These are phyloP conservation scores for Meiosimyza platycephala DNA, from an alignment of 2,888 invertebrate species.

Conservation along the genomic window DNA sequence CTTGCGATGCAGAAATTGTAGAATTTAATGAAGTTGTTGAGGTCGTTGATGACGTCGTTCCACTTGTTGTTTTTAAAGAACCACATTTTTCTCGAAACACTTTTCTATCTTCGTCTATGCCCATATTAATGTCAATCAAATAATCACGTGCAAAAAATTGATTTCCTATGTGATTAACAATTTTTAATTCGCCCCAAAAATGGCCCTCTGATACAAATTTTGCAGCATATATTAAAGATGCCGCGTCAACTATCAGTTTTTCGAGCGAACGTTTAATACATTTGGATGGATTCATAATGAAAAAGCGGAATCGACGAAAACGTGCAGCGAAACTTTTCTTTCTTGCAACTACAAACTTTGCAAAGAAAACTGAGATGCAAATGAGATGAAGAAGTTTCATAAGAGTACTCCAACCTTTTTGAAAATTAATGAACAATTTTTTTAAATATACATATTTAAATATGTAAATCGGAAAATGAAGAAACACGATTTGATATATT, in stretches of 20 bases:
- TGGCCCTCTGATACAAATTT: slow-evolving; percentile 40
- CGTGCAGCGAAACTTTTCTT: too few relatives aligned
- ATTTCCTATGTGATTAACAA: slow-evolving; percentile 48
- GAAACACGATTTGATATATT: too few relatives aligned
- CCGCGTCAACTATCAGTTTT: slow-evolving; percentile 49
- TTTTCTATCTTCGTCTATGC: slow-evolving; percentile 23
- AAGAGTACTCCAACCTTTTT: too few relatives aligned
- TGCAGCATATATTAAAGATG: slow-evolving; percentile 48
- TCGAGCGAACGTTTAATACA: too few relatives aligned
- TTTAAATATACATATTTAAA: too few relatives aligned
- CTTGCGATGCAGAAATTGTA: slow-evolving; percentile 19
- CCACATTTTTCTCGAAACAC: slow-evolving; percentile 41
- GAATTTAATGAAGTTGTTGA: not conserved
- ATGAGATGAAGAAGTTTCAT: too few relatives aligned
- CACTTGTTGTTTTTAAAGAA: slow-evolving; percentile 37
- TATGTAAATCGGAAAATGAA: too few relatives aligned
- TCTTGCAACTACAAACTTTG: too few relatives aligned
- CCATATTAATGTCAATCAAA: slow-evolving; percentile 42
- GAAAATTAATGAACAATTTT: too few relatives aligned
- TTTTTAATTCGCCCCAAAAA: slow-evolving; percentile 50
- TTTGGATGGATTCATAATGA: too few relatives aligned
- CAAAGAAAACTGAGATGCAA: too few relatives aligned
- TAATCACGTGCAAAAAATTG: slow-evolving; percentile 47
- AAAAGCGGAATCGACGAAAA: too few relatives aligned
- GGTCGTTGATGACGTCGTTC: not conserved